phyloP scores from a whole-genome alignment of 2,797 vertebrate species.

The Otolemur crassicaudatus region DNA sequence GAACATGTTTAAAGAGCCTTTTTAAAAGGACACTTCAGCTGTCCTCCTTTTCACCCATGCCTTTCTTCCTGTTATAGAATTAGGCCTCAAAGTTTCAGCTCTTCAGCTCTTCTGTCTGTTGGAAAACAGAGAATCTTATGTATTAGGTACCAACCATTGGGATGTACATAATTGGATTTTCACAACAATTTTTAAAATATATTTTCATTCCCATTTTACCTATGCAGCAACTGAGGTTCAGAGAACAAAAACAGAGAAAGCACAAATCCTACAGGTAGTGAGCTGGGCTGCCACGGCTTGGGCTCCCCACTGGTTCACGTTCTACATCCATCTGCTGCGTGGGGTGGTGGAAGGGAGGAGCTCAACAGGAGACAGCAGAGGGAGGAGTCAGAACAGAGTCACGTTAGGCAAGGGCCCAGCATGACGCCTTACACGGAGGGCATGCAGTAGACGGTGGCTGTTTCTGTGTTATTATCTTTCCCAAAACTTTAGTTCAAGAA shows the following conservation, averaged over 20 bases:
- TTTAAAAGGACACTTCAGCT: background rate
- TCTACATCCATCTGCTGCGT: background rate
- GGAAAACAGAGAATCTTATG: background rate
- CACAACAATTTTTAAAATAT: background rate
- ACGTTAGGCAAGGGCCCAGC: background rate
- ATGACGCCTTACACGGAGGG: background rate
- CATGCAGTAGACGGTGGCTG: background rate
- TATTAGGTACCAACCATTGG: background rate
- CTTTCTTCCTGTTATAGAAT: background rate
- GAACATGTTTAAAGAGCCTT: background rate
- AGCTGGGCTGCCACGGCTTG: background rate
- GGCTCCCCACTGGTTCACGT: background rate
- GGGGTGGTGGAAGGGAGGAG: background rate
- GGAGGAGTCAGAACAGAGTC: background rate
- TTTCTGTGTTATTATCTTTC: background rate
- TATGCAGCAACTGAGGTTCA: background rate
- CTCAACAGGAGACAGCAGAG: background rate
- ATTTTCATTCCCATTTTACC: background rate
- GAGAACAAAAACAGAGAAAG: background rate
- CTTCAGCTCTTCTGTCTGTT: background rate
- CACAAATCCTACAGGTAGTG: background rate
- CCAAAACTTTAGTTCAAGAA: slow-evolving; percentile 11
- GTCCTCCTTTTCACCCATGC: background rate
- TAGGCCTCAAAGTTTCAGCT: background rate
- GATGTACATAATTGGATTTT: background rate